phyloP scores from a whole-genome alignment of 2,113 vertebrate genomes.

The Xenopus borealis region DNA sequence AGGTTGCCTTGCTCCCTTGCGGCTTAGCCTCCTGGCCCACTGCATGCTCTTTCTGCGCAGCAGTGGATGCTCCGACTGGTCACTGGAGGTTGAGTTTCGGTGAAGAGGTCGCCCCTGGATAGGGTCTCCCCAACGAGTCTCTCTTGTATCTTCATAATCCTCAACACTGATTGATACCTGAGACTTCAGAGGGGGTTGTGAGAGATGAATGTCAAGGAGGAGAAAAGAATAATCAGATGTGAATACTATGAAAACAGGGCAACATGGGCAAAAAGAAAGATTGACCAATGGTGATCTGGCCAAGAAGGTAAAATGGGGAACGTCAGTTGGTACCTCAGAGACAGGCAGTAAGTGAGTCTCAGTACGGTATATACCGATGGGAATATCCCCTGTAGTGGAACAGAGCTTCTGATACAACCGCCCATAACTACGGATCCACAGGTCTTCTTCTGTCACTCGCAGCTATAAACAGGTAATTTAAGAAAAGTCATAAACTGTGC shows the following conservation, averaged over 20 bases:
- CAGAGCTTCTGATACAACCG: conserved; percentile 76
- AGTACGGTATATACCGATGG: conserved; percentile 78
- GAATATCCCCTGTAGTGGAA: conserved; percentile 75
- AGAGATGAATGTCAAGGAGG: neutral
- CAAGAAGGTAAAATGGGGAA: too few species aligned
- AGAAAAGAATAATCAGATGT: neutral
- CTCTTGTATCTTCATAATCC: conserved; percentile 75
- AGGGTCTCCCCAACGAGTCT: conserved; percentile 66
- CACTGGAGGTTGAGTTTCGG: conserved; percentile 72
- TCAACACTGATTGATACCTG: conserved; percentile 80
- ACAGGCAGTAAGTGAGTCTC: conserved; percentile 70
- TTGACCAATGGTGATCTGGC: too few species aligned
- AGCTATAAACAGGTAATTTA: conserved; percentile 53
- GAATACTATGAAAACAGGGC: neutral
- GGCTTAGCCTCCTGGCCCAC: conserved; percentile 74
- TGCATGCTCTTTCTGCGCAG: conserved; percentile 78
- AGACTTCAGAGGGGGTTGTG: conserved; percentile 55
- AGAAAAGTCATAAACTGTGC: too few species aligned
- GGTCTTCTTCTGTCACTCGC: conserved; percentile 74
- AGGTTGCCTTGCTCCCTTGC: conserved; percentile 67
- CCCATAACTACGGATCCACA: conserved; percentile 77
- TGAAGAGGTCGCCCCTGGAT: conserved; percentile 64
- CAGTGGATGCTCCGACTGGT: conserved; percentile 73
- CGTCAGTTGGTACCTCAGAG: conserved; percentile 62
- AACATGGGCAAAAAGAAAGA: neutral